phyloP scores from a whole-genome alignment of 2,113 vertebrate species.

The Craseonycteris thonglongyai region DNA sequence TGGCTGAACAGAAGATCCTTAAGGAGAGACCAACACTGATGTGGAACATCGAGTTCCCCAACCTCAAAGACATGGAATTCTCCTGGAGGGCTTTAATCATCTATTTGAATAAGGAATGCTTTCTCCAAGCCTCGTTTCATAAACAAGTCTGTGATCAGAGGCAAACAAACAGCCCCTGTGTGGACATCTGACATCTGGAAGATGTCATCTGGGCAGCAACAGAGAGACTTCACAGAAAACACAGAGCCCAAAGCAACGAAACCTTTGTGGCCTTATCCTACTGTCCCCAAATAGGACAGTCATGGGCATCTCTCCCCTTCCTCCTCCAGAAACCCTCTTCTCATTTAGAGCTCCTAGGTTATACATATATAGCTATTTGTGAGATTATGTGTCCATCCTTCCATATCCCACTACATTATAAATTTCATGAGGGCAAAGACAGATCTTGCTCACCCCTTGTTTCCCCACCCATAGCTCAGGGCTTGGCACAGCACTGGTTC shows the following conservation, averaged over 20 bases:
- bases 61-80: background rate
- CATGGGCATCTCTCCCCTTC: background rate
- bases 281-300: background rate
- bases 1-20: background rate
- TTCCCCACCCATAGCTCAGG: background rate
- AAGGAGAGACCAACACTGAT: background rate
- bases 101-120: constrained; percentile 30
- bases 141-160: constrained; percentile 49
- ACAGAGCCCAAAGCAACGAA: background rate
- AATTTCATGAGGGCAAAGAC: background rate
- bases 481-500: background rate
- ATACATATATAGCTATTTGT: background rate
- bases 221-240: background rate
- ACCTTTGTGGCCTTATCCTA: background rate
- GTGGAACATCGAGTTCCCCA: background rate
- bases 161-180: constrained; percentile 38
- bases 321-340: background rate
- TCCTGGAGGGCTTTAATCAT: constrained; percentile 13
- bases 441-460: background rate
- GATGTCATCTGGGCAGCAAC: background rate
- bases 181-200: constrained; percentile 13
- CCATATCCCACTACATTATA: background rate
- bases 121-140: background rate
- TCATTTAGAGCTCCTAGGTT: background rate
- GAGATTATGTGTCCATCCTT: background rate